These are phyloP conservation scores for Nasalis larvatus DNA, from an alignment of 2,113 vertebrate genomes.

Conservation along the genomic window DNA sequence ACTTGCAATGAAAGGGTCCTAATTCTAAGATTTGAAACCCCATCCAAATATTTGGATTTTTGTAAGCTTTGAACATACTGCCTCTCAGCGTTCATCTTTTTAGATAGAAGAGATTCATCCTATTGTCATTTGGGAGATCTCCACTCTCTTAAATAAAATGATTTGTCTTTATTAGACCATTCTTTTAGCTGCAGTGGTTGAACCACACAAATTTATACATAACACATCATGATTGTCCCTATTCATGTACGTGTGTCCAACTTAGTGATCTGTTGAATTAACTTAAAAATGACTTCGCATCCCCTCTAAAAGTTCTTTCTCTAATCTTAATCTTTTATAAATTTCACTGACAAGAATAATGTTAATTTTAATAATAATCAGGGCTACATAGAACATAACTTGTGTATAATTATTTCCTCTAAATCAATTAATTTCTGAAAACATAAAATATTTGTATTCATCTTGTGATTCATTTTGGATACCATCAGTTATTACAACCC, in stretches of 20 bases:
- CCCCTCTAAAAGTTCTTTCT: not conserved
- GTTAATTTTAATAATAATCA: constrained; percentile 29
- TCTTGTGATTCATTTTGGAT: not conserved
- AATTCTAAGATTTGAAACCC: not conserved
- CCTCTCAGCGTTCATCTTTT: not conserved
- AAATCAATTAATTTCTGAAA: not conserved
- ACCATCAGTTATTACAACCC: not conserved
- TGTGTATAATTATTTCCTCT: not conserved
- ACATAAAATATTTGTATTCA: not conserved
- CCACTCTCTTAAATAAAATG: not conserved
- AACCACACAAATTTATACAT: not conserved
- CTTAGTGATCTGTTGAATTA: not conserved
- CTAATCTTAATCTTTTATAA: not conserved
- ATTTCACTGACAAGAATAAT: not conserved
- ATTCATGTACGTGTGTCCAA: not conserved
- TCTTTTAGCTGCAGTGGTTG: not conserved
- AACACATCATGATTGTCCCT: not conserved
- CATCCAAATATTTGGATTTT: not conserved
- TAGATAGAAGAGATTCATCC: not conserved
- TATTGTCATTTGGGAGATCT: not conserved
- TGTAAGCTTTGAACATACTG: not conserved
- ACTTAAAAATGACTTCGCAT: not conserved
- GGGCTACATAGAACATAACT: not conserved
- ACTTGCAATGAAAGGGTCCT: not conserved
- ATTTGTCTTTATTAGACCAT: not conserved